These are phyloP conservation scores for Lasioglossum morio DNA, from an alignment of 2,888 invertebrate species.

Conservation along the genomic window DNA sequence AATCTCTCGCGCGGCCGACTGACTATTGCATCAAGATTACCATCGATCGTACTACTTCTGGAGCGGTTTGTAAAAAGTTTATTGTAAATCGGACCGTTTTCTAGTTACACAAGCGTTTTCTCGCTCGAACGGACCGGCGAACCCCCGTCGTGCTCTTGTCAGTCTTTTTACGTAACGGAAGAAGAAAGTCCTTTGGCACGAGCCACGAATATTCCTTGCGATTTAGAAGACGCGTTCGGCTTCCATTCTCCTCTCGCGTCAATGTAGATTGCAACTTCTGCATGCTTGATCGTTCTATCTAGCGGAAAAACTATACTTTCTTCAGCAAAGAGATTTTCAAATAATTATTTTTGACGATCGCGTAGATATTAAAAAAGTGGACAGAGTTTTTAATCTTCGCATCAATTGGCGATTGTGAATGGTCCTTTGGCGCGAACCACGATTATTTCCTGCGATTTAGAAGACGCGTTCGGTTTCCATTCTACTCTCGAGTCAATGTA, in stretches of 20 bases:
- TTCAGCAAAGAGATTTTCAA: neutral
- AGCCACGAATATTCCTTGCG: neutral
- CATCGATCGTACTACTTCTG: neutral
- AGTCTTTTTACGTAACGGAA: conserved; percentile 67
- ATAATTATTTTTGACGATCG: neutral
- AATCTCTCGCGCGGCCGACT: neutral
- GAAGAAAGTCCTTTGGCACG: conserved; percentile 49
- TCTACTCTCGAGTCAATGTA: neutral
- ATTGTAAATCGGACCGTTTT: conserved; percentile 50
- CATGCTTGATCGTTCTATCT: neutral
- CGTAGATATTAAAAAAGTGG: neutral
- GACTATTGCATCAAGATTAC: neutral
- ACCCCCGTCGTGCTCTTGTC: conserved; percentile 37
- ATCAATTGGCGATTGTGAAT: no score
- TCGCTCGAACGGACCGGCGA: conserved; percentile 59
- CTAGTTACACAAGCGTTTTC: conserved; percentile 68
- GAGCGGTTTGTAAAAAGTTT: neutral
- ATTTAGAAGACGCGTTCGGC: neutral
- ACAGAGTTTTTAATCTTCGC: no score
- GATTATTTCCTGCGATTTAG: neutral
- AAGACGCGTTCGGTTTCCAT: neutral
- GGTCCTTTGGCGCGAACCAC: conserved; percentile 18
- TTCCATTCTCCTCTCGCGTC: neutral
- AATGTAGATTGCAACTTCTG: neutral
- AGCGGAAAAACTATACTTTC: neutral